A percentile compares a stretch with the other conserved stretches of the same genome.
Evolutionary conservation across 2,113 vertebrate species (phyloP).

Genomic region (Hemiprocne comata): DNA sequence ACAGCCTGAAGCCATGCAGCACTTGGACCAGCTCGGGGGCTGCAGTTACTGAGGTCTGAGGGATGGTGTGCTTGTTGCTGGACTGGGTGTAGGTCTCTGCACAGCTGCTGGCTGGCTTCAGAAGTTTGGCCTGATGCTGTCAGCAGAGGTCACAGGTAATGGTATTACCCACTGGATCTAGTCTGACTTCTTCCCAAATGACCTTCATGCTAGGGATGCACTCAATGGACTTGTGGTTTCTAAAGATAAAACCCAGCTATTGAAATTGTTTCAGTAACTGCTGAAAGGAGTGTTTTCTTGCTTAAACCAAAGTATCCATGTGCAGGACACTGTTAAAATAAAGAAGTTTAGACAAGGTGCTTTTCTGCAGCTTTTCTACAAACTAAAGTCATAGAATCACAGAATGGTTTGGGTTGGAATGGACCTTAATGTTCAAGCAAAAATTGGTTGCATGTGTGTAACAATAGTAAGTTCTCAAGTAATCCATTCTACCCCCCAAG

Average conservation of each 20-base stretch:
- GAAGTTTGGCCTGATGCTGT: neutral
- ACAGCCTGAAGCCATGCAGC: neutral
- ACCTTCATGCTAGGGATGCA: neutral
- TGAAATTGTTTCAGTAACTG: neutral
- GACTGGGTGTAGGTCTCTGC: neutral
- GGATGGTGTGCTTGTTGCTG: accelerated
- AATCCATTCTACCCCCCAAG: neutral
- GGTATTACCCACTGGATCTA: neutral
- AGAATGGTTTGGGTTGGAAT: no score
- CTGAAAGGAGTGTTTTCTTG: neutral
- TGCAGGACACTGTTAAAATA: neutral
- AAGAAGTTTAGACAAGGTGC: no score
- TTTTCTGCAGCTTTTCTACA: no score
- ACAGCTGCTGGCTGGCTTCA: neutral
- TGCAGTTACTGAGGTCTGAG: neutral
- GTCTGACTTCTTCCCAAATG: neutral
- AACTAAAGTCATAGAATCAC: no score
- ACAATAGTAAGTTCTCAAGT: neutral
- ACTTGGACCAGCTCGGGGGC: neutral
- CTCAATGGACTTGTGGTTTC: neutral
- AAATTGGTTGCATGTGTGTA: neutral
- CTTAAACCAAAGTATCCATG: neutral
- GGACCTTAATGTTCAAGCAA: neutral
- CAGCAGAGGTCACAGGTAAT: neutral
- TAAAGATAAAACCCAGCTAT: neutral